phyloP scores from a whole-genome alignment of 2,797 vertebrate species.

The Schizopygopsis malacanthus region DNA sequence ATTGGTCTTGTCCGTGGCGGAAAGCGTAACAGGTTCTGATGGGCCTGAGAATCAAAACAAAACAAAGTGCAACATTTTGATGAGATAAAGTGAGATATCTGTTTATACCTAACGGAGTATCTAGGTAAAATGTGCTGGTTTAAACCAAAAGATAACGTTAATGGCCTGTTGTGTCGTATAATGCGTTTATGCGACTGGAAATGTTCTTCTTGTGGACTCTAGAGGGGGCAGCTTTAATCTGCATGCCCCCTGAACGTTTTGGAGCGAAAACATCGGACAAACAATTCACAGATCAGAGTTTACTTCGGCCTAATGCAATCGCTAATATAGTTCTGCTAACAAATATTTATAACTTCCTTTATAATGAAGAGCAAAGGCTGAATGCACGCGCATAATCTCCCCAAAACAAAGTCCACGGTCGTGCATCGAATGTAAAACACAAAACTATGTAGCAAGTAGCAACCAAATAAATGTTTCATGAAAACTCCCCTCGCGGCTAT shows the following conservation, averaged over 20 bases:
- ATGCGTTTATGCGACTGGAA: not conserved
- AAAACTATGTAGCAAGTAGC: not conserved
- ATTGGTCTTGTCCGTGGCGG: conserved; percentile 18
- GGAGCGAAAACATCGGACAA: not conserved
- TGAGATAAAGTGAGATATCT: not conserved
- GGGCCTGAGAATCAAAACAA: not conserved
- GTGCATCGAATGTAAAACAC: no score
- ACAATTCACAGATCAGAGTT: not conserved
- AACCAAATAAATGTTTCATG: not conserved
- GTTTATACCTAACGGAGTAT: not conserved
- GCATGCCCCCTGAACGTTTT: not conserved
- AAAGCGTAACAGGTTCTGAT: conserved; percentile 17
- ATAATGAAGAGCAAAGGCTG: not conserved
- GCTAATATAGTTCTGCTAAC: not conserved
- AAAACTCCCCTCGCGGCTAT: no score
- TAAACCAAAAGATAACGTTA: not conserved
- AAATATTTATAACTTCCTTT: not conserved
- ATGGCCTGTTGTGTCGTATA: no score
- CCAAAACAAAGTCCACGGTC: not conserved
- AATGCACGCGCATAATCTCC: not conserved
- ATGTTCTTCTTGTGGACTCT: conserved; percentile 14
- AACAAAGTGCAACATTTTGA: not conserved
- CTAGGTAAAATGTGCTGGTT: not conserved
- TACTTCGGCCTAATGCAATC: not conserved
- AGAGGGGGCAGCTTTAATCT: not conserved